Evolutionary conservation across 1,140 invertebrate species (phyloP).

Genomic region (Tetragonula clypearis): DNA sequence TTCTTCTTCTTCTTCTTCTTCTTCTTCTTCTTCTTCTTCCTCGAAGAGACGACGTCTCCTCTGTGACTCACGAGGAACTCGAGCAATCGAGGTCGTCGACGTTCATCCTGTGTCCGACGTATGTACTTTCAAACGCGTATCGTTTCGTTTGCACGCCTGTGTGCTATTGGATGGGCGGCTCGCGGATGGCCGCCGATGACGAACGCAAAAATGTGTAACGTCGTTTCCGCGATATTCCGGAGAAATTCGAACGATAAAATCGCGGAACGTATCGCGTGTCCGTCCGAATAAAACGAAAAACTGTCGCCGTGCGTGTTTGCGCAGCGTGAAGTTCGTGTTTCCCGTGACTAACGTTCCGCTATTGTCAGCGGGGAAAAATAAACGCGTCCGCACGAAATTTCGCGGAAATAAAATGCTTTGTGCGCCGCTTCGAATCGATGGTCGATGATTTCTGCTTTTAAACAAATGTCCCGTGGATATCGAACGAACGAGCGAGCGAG

Average conservation of each 20-base stretch:
- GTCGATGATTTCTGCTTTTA: background rate
- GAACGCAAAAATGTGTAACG: background rate
- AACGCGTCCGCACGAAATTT: background rate
- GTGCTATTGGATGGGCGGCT: background rate
- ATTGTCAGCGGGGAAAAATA: slow-evolving; percentile 10
- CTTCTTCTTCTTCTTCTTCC: background rate
- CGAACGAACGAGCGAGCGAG: background rate
- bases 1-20: slow-evolving; percentile 8
- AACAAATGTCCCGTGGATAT: background rate
- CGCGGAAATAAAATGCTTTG: background rate
- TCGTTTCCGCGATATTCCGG: background rate
- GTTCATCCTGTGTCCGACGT: background rate
- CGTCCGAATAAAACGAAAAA: slow-evolving; percentile 12
- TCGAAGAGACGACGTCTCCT: slow-evolving; percentile 39
- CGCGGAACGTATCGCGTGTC: background rate
- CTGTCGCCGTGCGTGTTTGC: slow-evolving; percentile 1
- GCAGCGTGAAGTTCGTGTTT: background rate
- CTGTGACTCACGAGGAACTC: background rate
- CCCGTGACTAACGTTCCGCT: slow-evolving; percentile 5
- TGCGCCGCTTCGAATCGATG: background rate
- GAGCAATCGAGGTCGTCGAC: background rate
- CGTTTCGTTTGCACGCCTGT: too few species aligned
- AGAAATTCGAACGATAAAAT: slow-evolving; percentile 35
- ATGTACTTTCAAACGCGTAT: background rate
- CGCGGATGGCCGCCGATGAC: background rate